Evolutionary conservation across 2,888 invertebrate genomes (phyloP).

Genomic region (Bombylius major): DNA sequence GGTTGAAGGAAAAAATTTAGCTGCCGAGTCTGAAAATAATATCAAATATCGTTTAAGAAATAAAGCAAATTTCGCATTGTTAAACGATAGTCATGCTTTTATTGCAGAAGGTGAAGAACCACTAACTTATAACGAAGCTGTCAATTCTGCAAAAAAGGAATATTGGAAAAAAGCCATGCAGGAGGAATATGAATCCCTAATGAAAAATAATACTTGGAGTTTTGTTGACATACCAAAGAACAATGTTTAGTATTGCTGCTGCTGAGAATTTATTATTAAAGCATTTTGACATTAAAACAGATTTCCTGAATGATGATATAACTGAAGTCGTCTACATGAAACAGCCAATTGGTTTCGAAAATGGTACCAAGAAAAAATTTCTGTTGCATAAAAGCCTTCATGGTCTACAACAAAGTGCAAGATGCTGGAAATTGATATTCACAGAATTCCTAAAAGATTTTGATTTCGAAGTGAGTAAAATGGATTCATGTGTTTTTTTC

Average conservation of each 20-base stretch:
- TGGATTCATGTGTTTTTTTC: conserved; percentile 22
- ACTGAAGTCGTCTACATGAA: conserved; percentile 13
- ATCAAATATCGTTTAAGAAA: neutral
- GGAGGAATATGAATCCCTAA: conserved; percentile 10
- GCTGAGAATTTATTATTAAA: conserved; percentile 8
- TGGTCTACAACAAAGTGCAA: conserved; percentile 18
- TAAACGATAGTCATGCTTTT: neutral
- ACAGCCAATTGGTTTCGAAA: conserved; percentile 13
- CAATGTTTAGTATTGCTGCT: conserved; percentile 8
- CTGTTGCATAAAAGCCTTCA: conserved; percentile 17
- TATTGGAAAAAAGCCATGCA: conserved; percentile 11
- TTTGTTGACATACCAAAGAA: conserved; percentile 11
- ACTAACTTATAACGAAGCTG: conserved; percentile 8
- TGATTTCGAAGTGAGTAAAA: conserved; percentile 14
- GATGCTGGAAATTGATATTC: conserved; percentile 19
- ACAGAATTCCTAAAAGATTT: conserved; percentile 16
- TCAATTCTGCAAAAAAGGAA: neutral
- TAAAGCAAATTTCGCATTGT: neutral
- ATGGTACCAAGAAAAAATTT: conserved; percentile 14
- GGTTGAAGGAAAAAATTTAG: too few species aligned
- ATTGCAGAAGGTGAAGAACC: conserved; percentile 3
- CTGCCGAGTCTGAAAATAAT: too few species aligned
- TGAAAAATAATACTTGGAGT: conserved; percentile 14
- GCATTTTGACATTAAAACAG: conserved; percentile 16
- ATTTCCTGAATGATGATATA: conserved; percentile 15